Percentiles rank a stretch among this genome's conserved stretches.
Evolutionary conservation across 2,888 invertebrate species (phyloP).

Genomic region (Phengaris alcon): DNA sequence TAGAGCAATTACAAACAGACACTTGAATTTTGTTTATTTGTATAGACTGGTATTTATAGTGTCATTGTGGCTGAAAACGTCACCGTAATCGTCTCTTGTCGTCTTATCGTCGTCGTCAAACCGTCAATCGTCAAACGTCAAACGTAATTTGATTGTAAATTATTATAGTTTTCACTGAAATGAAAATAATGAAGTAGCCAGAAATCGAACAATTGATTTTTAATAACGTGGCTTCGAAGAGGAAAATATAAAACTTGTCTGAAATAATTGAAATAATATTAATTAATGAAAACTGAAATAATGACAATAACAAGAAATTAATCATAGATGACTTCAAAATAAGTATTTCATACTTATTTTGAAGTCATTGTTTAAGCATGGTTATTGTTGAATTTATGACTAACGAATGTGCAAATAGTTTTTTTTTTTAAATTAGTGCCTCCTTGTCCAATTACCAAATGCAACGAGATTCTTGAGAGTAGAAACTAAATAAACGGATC

Average conservation of each 20-base stretch:
- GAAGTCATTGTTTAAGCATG: not conserved
- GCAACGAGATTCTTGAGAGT: not conserved
- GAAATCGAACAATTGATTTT: not conserved
- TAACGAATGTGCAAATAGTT: not conserved
- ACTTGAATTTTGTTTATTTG: too few relatives aligned
- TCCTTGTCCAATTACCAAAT: not conserved
- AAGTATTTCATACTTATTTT: not conserved
- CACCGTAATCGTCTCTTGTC: too few relatives aligned
- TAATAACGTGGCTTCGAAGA: not conserved
- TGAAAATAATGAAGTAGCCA: not conserved
- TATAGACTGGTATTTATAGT: too few relatives aligned
- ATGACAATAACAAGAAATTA: not conserved
- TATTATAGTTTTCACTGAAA: not conserved
- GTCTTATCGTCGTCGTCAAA: too few relatives aligned
- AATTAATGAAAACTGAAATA: not conserved
- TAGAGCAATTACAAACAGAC: too few relatives aligned
- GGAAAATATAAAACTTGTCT: not conserved
- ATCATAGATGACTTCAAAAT: not conserved
- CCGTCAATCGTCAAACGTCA: too few relatives aligned
- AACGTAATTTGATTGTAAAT: not conserved
- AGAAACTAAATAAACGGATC: constrained; percentile 22
- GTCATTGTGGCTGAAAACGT: too few relatives aligned
- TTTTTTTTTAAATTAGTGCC: not conserved
- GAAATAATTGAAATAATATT: not conserved
- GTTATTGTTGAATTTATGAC: not conserved